A percentile compares a stretch with the other conserved stretches of the same genome.
These are phyloP conservation scores for Lasioglossum pauxillum DNA, from an alignment of 2,888 invertebrate species.

Conservation along the genomic window DNA sequence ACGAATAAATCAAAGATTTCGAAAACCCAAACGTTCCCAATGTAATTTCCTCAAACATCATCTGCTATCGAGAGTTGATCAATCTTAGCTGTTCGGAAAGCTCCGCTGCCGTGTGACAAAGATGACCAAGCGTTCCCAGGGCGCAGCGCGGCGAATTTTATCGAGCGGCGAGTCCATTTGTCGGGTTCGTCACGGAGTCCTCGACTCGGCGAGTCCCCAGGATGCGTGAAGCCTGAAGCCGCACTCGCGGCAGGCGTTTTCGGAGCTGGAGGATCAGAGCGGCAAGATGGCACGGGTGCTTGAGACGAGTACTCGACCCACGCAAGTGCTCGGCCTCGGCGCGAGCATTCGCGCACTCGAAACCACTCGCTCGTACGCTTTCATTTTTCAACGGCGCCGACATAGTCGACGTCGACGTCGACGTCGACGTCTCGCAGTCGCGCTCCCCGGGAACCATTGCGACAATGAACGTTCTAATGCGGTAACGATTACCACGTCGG, in stretches of 20 bases:
- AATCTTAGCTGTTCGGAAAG: background rate
- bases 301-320: slow-evolving; percentile 68
- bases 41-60: background rate
- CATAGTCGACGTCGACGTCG: slow-evolving; percentile 18
- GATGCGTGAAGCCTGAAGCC: slow-evolving; percentile 1
- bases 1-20: background rate
- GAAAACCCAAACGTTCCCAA: background rate
- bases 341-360: slow-evolving; percentile 65
- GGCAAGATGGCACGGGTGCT: slow-evolving; percentile 54
- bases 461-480: slow-evolving; percentile 66
- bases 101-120: background rate
- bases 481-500: slow-evolving; percentile 66
- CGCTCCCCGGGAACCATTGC: background rate
- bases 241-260: slow-evolving; percentile 40
- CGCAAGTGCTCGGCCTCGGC: slow-evolving; percentile 49
- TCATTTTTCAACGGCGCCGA: slow-evolving; percentile 56
- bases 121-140: background rate
- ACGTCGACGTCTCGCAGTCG: slow-evolving; percentile 23
- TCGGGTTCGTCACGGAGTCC: slow-evolving; percentile 3
- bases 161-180: background rate
- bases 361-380: slow-evolving; percentile 66
- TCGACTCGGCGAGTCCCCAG: slow-evolving; percentile 7
- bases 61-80: background rate
- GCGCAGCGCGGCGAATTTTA: background rate
- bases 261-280: slow-evolving; percentile 51